Evolutionary conservation across 2,113 vertebrate species (phyloP).

Genomic region (Corapipo altera): DNA sequence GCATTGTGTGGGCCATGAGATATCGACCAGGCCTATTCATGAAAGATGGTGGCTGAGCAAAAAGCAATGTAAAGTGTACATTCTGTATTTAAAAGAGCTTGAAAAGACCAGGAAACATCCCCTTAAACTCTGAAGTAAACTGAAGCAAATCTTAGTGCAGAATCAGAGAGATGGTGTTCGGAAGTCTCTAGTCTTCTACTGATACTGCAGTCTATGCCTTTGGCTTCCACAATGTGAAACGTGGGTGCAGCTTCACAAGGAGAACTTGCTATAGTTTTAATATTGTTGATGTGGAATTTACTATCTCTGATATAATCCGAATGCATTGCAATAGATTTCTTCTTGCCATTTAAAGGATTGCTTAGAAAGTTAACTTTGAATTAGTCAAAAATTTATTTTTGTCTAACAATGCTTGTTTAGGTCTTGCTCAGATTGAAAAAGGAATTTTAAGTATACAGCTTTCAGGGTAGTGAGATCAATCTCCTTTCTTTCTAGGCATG

Average conservation of each 20-base stretch:
- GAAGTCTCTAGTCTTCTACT: not conserved
- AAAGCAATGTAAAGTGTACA: accelerated
- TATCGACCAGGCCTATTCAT: not conserved
- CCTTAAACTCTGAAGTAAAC: not conserved
- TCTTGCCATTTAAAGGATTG: not conserved
- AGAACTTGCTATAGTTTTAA: not conserved
- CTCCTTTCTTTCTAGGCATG: not conserved
- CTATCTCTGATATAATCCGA: not conserved
- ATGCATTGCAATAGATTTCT: not conserved
- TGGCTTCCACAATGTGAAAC: not conserved
- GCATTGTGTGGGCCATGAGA: not conserved
- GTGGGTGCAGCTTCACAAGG: not conserved
- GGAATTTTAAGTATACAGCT: not conserved
- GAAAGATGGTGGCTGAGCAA: not conserved
- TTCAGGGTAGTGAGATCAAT: not conserved
- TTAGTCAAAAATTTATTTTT: not conserved
- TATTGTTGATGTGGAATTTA: not conserved
- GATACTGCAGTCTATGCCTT: not conserved
- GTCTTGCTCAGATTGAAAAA: not conserved
- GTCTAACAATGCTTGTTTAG: not conserved
- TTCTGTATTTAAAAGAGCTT: not conserved
- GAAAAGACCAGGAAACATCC: not conserved
- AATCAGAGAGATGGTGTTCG: not conserved
- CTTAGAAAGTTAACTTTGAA: not conserved
- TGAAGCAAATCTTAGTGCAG: not conserved